phyloP scores from a whole-genome alignment of 2,888 invertebrate species.

The Alloscopus bannaensis region DNA sequence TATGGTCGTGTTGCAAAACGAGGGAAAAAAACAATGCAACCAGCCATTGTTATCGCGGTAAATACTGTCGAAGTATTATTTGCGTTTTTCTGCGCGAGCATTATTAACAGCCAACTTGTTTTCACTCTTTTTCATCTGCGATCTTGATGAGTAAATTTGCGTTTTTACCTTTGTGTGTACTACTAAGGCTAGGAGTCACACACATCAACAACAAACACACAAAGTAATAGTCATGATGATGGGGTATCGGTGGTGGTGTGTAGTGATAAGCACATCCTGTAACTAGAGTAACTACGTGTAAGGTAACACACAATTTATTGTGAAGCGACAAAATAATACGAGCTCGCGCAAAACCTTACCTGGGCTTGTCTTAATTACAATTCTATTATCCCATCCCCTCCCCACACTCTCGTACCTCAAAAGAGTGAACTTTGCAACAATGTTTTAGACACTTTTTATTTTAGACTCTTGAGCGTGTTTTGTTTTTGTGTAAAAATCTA shows the following conservation, averaged over 20 bases:
- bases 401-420: not conserved
- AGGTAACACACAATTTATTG: slow-evolving; percentile 7
- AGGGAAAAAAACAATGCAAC: too few species aligned
- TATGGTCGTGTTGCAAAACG: slow-evolving; percentile 1
- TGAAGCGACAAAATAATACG: slow-evolving; percentile 16
- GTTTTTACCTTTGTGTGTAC: not conserved
- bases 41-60: too few species aligned
- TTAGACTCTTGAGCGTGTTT: slow-evolving; percentile 4
- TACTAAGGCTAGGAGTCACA: not conserved
- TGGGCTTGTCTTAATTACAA: slow-evolving; percentile 22
- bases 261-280: slow-evolving; percentile 52
- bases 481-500: slow-evolving; percentile 28
- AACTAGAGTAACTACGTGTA: slow-evolving; percentile 9
- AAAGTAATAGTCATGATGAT: too few species aligned
- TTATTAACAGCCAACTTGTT: slow-evolving; percentile 15
- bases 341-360: not conserved
- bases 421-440: slow-evolving; percentile 9
- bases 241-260: not conserved
- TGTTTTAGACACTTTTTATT: not conserved
- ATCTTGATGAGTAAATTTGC: slow-evolving; percentile 1
- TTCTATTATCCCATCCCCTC: slow-evolving; percentile 5
- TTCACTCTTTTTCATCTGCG: slow-evolving; percentile 29
- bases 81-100: too few species aligned
- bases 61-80: too few species aligned
- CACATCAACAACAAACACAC: too few species aligned